These are phyloP conservation scores for Sus scrofa DNA, from an alignment of 2,113 vertebrate species.

Conservation along the genomic window DNA sequence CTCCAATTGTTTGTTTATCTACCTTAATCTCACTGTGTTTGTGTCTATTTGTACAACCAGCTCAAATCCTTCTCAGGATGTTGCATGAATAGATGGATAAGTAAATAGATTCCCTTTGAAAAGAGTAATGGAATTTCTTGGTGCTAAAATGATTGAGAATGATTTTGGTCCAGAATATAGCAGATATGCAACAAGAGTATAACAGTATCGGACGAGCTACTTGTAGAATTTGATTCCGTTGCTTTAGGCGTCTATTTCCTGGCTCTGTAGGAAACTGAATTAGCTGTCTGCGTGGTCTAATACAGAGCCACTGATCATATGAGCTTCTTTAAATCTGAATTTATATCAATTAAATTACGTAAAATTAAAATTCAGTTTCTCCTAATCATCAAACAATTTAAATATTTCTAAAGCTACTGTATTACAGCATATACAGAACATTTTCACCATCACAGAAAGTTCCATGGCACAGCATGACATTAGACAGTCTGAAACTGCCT, in stretches of 20 bases:
- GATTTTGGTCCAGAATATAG: background rate
- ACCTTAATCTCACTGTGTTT: background rate
- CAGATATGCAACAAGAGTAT: background rate
- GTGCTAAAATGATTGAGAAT: background rate
- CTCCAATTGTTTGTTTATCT: background rate
- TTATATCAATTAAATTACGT: background rate
- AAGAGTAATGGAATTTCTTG: background rate
- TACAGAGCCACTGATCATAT: background rate
- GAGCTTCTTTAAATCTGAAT: background rate
- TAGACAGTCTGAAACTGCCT: background rate
- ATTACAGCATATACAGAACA: background rate
- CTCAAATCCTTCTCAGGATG: background rate
- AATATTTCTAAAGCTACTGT: background rate
- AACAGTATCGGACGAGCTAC: fast-evolving
- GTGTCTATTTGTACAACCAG: background rate
- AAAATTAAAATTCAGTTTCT: background rate
- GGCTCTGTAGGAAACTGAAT: background rate
- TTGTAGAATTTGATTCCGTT: background rate
- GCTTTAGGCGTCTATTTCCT: background rate
- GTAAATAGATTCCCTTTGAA: background rate
- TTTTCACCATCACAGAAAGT: background rate
- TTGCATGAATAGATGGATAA: background rate
- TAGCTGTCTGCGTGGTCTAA: background rate
- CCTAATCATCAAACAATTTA: background rate
- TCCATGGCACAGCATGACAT: background rate